Evolutionary conservation across 1,140 invertebrate genomes (phyloP).

Genomic region (Leptinotarsa lineolata): DNA sequence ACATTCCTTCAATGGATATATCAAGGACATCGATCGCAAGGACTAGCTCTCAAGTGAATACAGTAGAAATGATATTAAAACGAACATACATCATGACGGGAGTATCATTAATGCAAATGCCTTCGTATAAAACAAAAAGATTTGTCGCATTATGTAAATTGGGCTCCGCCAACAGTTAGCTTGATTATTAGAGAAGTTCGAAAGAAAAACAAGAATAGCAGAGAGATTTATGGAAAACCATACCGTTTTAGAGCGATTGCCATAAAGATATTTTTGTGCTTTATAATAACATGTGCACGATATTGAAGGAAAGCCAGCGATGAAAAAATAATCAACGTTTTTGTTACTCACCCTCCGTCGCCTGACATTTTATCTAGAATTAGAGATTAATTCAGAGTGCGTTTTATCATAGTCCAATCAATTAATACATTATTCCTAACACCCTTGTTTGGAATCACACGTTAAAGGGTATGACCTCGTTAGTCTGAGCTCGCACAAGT

Average conservation of each 20-base stretch:
- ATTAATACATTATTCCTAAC: too few relatives aligned
- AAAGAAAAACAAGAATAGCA: conserved; percentile 21
- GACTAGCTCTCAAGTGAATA: not conserved
- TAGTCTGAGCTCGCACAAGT: too few relatives aligned
- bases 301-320: not conserved
- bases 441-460: too few relatives aligned
- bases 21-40: too few relatives aligned
- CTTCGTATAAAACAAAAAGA: conserved; percentile 22
- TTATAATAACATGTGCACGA: conserved; percentile 4
- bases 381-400: too few relatives aligned
- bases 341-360: not conserved
- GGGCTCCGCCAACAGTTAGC: conserved; percentile 14
- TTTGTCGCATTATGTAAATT: conserved; percentile 23
- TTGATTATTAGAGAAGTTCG: conserved; percentile 20
- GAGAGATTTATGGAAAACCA: conserved; percentile 12
- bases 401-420: too few relatives aligned
- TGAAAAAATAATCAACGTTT: not conserved
- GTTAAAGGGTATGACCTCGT: too few relatives aligned
- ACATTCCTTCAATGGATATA: too few relatives aligned
- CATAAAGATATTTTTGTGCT: conserved; percentile 11
- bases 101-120: conserved; percentile 23
- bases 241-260: not conserved
- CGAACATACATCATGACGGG: not conserved
- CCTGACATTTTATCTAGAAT: too few relatives aligned
- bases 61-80: conserved; percentile 4